Evolutionary conservation across 2,797 vertebrate genomes (phyloP), one percentile per base, ranked within the genome.

Genomic region (Hozukius guyotensis): DNA sequence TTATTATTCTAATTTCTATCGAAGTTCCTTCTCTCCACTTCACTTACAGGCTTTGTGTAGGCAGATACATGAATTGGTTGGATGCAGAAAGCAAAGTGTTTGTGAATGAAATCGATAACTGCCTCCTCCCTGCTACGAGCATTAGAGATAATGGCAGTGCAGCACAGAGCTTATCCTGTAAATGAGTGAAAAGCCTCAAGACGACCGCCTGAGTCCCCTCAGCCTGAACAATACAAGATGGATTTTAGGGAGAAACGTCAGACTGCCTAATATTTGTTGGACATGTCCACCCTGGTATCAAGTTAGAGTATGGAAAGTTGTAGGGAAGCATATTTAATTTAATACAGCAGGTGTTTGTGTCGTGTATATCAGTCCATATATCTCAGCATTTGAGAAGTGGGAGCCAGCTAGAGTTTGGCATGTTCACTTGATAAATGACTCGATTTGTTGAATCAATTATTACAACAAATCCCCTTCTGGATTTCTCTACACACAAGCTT

Each of bases 101-200:
- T 80, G 25, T 68, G 55, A 84, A 82, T 82, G 6, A 72, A 85
- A 81, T 83, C 52, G 4, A 82, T 80, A 74, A 55, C 34, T 8
- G 16, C 78, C 29, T 70, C 66, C 77, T 77, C 53, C 34, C 72
- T 52, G 56, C 67, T 75, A 36, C 27, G 24, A 80, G 76, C 66
- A 77, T 82, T 67, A 52, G 78, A 77, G 59, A 49, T 89, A 71
- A 75, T 59, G 32, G 65, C 56, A 75, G 72, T 24, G 36, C 42
- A 71, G 60, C 52, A 65, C 56, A 75, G 80, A 77, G 55, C 57
- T 82, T 70, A 62, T 83, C 72, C 59, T 73, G 72, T 74, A 76
- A 75, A 74, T 80, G 70, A 68, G 61, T 46, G 49, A 65, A 73
- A 65, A 70, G 77, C 68, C 36, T 72, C 4, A 32, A 80, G 59